Percentiles rank a stretch among this genome's conserved stretches.
phyloP scores from a whole-genome alignment of 2,113 vertebrate species.

The Oryzias melastigma region DNA sequence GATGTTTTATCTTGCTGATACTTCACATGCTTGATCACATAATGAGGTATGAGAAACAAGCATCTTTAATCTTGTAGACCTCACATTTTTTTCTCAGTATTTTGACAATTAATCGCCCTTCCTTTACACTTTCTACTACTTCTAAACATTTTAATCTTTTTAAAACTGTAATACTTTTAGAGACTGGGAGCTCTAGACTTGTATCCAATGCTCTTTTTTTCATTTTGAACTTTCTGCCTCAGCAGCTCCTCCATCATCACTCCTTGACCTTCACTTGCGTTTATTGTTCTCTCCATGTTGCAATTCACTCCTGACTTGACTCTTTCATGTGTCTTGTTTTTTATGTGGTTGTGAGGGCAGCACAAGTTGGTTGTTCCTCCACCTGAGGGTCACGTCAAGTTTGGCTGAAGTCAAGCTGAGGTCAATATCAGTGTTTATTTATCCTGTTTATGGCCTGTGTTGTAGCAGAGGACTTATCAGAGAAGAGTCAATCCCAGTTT shows the following conservation, averaged over 20 bases:
- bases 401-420: not conserved
- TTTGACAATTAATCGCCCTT: too few species aligned
- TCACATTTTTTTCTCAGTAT: too few species aligned
- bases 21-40: too few species aligned
- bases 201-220: not conserved
- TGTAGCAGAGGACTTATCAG: conserved; percentile 38
- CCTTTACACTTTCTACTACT: too few species aligned
- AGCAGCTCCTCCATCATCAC: conserved; percentile 4
- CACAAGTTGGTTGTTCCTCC: not conserved
- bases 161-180: too few species aligned
- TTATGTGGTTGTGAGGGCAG: not conserved
- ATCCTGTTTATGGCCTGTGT: conserved; percentile 33
- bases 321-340: conserved; percentile 12
- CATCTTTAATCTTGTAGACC: too few species aligned
- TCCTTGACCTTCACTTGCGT: conserved; percentile 10
- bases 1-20: too few species aligned
- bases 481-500: conserved; percentile 22
- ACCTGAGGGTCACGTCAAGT: conserved; percentile 3
- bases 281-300: conserved; percentile 22
- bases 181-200: too few species aligned
- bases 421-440: conserved; percentile 19
- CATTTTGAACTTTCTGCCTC: not conserved
- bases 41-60: too few species aligned
- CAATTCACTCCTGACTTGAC: not conserved
- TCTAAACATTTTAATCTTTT: too few species aligned